A percentile compares a stretch with the other conserved stretches of the same genome.
phyloP scores from a whole-genome alignment of 2,888 invertebrate genomes.

The Chrysopilus asiliformis region DNA sequence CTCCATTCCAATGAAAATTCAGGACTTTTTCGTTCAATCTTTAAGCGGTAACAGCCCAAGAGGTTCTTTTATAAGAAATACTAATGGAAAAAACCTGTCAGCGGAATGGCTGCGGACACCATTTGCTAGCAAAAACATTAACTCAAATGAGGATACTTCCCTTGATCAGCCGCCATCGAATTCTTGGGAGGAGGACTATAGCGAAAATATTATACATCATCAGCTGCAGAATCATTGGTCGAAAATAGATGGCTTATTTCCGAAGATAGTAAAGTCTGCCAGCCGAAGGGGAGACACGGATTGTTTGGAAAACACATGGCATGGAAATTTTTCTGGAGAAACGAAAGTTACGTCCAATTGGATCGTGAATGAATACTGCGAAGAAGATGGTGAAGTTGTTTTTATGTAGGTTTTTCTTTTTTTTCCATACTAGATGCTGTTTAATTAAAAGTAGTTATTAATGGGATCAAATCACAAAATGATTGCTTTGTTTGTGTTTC shows the following conservation, averaged over 20 bases:
- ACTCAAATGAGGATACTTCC: too few species aligned
- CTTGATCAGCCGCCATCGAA: too few species aligned
- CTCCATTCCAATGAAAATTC: too few species aligned
- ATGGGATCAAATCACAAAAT: background rate
- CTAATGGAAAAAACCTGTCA: too few species aligned
- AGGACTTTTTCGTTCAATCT: too few species aligned
- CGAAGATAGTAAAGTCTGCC: background rate
- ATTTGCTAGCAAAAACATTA: too few species aligned
- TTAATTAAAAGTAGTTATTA: too few species aligned
- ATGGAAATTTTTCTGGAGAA: slow-evolving; percentile 9
- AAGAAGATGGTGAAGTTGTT: slow-evolving; percentile 21
- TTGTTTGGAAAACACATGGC: slow-evolving; percentile 12
- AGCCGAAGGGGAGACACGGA: background rate
- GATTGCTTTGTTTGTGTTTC: too few species aligned
- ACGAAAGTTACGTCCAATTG: slow-evolving; percentile 17
- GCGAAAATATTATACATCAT: slow-evolving; percentile 10
- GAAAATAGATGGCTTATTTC: slow-evolving; percentile 1
- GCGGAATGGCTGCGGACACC: too few species aligned
- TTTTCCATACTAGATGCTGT: too few species aligned
- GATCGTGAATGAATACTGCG: slow-evolving; percentile 25
- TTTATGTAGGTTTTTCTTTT: slow-evolving; percentile 21
- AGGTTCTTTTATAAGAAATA: too few species aligned
- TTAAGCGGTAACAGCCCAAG: too few species aligned
- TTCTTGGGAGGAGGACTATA: slow-evolving; percentile 8
- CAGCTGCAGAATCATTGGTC: slow-evolving; percentile 6